Percentiles rank a stretch among this genome's conserved stretches.
Evolutionary conservation across 2,797 vertebrate genomes (phyloP).

Genomic region (Taeniopygia guttata): DNA sequence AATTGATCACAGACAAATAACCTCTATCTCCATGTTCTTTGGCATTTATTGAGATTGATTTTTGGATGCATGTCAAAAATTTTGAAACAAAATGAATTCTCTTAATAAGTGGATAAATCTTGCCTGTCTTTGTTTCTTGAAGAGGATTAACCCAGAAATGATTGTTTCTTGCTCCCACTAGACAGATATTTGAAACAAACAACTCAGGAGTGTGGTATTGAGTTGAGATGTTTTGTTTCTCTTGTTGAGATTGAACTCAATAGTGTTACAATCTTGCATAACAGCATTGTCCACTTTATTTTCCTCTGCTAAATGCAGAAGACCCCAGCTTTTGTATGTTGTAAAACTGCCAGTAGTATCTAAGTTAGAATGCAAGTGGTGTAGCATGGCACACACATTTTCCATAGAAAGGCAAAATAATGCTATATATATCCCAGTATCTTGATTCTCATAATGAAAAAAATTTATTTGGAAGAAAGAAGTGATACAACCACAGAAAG

Average conservation of each 20-base stretch:
- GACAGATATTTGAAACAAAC: not conserved
- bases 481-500: not conserved
- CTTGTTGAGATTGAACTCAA: not conserved
- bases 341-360: not conserved
- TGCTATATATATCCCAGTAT: not conserved
- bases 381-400: not conserved
- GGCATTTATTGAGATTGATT: constrained; percentile 16
- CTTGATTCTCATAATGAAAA: not conserved
- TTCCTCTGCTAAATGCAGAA: not conserved
- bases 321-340: accelerated
- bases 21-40: not conserved
- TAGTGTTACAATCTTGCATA: not conserved
- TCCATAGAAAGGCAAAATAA: not conserved
- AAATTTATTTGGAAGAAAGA: not conserved
- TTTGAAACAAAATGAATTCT: constrained; percentile 5
- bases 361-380: not conserved
- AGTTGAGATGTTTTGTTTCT: not conserved
- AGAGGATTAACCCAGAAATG: not conserved
- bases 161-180: not conserved
- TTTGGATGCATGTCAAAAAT: not conserved
- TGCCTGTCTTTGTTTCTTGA: not conserved
- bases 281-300: not conserved
- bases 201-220: not conserved
- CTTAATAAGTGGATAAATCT: not conserved
- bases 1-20: constrained; percentile 12